phyloP scores from a whole-genome alignment of 92 coral and sea anemone species.

The Actinostola sp. region DNA sequence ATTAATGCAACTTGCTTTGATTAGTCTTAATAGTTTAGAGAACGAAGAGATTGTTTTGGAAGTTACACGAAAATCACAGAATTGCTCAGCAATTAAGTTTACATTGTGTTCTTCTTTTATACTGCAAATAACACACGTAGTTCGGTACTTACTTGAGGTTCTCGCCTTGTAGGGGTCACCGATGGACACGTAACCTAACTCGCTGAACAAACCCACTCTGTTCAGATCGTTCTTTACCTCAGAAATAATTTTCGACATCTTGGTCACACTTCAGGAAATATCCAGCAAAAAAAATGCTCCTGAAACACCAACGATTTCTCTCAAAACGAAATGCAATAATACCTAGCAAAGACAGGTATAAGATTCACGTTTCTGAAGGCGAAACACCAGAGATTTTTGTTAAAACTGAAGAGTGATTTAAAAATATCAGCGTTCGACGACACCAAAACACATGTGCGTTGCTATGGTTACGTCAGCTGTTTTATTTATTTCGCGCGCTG shows the following conservation, averaged over 20 bases:
- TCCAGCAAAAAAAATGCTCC: too few species aligned
- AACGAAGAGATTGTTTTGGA: too few species aligned
- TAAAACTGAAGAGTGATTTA: too few species aligned
- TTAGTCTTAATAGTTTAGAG: too few species aligned
- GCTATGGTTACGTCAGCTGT: conserved; percentile 46
- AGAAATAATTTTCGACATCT: conserved; percentile 44
- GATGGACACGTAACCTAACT: conserved; percentile 93
- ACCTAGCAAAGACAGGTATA: background rate
- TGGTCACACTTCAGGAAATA: too few species aligned
- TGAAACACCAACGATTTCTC: background rate
- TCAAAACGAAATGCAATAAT: conserved; percentile 3
- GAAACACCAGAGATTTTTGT: too few species aligned
- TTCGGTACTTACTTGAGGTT: conserved; percentile 60
- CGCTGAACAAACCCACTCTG: conserved; percentile 92
- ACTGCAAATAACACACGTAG: background rate
- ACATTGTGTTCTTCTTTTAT: background rate
- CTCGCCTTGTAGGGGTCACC: conserved; percentile 88
- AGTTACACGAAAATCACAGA: too few species aligned
- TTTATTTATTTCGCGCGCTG: background rate
- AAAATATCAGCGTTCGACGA: background rate
- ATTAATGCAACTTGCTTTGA: too few species aligned
- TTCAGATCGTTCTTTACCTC: conserved; percentile 89
- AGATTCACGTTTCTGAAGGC: too few species aligned
- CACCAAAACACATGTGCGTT: conserved; percentile 31
- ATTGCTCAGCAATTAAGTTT: too few species aligned